Base-by-base conservation (phyloP, 2,113 vertebrate species). In the Poeciliopsis occidentalis region DNA sequence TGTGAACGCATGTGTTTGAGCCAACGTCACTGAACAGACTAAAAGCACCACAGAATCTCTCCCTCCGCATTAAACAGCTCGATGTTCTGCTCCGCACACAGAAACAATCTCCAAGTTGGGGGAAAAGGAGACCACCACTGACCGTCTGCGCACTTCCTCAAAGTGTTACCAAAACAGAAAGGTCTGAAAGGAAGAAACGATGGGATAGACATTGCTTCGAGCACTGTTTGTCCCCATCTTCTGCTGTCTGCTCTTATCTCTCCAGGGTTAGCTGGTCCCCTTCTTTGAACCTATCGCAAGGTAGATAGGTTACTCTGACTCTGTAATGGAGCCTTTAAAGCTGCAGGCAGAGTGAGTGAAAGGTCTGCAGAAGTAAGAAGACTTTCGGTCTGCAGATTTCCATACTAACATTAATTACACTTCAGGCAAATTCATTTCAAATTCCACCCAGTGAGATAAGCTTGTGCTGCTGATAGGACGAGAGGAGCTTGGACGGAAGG, bases 381-480 rank as follows among this genome's bases (percentile, higher is more conserved):
- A 63, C 63, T 71, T 69, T 60, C 73, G 75, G 76, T 76, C 85
- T 69, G 39, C 73, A 75, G 69, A 84, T 83, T 89, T 82, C 71
- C 82, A 76, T 80, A 89, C 83, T 80, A 86, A 87, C 90, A 90
- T 92, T 92, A 93, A 93, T 92, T 92, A 90, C 84, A 93, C 86
- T 86, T 84, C 80, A 90, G 83, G 88, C 85, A 84, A 90, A 91
- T 89, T 91, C 78, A 87, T 91, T 92, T 91, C 81, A 89, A 92
- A 80, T 83, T 86, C 77, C 80, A 84, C 83, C 86, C 75, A 37
- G 88, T 17, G 62, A 86, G 90, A 91, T 87, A 90, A 88, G 86
- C 66, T 77, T 71, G 85, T 68, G 61, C 69, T 84, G 82, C 85
- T 81, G 79, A 83, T 71, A 69, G 78, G 77, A 70, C 76, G 69